phyloP scores from a whole-genome alignment of 1,140 invertebrate species.

The Choristoneura fumiferana region DNA sequence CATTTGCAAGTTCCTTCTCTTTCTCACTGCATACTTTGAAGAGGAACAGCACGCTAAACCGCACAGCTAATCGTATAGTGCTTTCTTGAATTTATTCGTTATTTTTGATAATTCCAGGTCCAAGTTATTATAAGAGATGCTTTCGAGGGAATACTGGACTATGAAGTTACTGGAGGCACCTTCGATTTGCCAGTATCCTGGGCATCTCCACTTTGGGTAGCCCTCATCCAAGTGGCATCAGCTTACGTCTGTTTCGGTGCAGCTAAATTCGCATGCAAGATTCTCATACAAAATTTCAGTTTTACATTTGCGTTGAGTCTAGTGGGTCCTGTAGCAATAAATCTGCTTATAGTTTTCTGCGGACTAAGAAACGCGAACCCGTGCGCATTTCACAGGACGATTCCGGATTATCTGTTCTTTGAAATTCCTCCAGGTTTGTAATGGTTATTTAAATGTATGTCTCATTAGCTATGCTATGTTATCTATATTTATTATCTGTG shows the following conservation, averaged over 20 bases:
- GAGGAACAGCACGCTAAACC: no score
- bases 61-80: no score
- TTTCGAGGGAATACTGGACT: constrained; percentile 82
- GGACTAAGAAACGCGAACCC: constrained; percentile 90
- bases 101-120: constrained; percentile 61
- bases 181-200: constrained; percentile 81
- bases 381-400: constrained; percentile 89
- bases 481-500: background rate
- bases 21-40: no score
- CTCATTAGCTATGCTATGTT: background rate
- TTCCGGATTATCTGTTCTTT: constrained; percentile 94
- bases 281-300: constrained; percentile 96
- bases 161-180: constrained; percentile 82
- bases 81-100: no score
- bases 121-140: constrained; percentile 75
- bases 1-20: no score
- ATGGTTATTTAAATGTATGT: background rate
- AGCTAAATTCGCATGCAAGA: constrained; percentile 96
- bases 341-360: constrained; percentile 91
- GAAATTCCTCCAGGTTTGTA: constrained; percentile 84
- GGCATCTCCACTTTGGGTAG: constrained; percentile 85
- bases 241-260: constrained; percentile 92
- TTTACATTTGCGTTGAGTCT: constrained; percentile 96
- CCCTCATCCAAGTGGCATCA: constrained; percentile 88
- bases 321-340: constrained; percentile 93